These are phyloP conservation scores for Drosophila nigricruria DNA, from an alignment of 2,888 invertebrate genomes.

Conservation along the genomic window DNA sequence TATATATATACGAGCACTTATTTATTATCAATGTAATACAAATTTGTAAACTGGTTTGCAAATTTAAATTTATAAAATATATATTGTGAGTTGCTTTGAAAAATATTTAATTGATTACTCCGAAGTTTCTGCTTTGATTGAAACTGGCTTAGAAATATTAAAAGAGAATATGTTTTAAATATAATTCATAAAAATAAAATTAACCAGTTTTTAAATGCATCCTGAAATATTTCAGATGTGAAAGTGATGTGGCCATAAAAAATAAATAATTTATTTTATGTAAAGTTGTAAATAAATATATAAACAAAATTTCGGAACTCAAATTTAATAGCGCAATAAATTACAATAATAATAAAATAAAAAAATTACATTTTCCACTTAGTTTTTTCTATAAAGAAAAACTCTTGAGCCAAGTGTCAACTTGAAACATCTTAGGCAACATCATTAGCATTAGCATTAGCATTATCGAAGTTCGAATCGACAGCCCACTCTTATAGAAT, in stretches of 20 bases:
- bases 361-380: not conserved
- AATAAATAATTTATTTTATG: too few relatives aligned
- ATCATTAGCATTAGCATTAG: conserved; percentile 14
- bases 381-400: not conserved
- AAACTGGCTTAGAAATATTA: conserved; percentile 2
- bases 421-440: not conserved
- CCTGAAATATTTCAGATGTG: not conserved
- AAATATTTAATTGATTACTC: not conserved
- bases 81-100: not conserved
- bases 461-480: conserved; percentile 10
- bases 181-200: not conserved
- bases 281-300: conserved; percentile 23
- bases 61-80: not conserved
- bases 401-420: not conserved
- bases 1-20: not conserved
- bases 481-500: conserved; percentile 14
- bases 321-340: not conserved
- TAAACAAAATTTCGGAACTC: not conserved
- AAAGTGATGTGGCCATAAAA: not conserved
- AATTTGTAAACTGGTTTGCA: not conserved
- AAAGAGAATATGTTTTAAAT: not conserved
- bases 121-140: not conserved
- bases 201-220: not conserved
- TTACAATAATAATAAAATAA: not conserved
- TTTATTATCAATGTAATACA: conserved; percentile 1